Conservation (phyloP, 2,113 vertebrate genomes). For the Scopus umbretta region DNA sequence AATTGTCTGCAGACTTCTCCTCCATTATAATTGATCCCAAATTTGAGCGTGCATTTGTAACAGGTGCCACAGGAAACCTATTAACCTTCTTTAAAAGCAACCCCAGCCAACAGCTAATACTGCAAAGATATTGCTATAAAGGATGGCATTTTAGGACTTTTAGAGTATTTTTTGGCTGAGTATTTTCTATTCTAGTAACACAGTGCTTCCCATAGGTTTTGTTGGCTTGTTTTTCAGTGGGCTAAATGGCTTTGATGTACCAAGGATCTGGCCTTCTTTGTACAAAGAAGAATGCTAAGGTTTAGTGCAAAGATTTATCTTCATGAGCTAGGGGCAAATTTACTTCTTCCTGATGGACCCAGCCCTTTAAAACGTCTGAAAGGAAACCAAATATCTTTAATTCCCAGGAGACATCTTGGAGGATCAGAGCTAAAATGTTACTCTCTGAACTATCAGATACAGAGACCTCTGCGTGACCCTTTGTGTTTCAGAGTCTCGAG, state of each 20-base stretch:
- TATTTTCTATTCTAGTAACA: background rate
- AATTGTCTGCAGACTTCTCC: background rate
- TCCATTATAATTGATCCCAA: background rate
- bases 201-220: background rate
- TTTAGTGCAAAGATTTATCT: background rate
- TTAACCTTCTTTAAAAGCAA: background rate
- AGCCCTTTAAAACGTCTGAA: slow-evolving; percentile 24
- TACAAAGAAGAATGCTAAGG: background rate
- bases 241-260: background rate
- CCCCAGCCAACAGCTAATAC: background rate
- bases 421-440: slow-evolving; percentile 20
- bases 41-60: background rate
- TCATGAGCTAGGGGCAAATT: background rate
- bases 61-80: background rate
- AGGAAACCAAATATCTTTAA: slow-evolving; percentile 39
- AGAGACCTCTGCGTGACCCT: slow-evolving; percentile 20
- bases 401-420: background rate
- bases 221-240: background rate
- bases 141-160: background rate
- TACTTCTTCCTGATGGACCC: background rate
- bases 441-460: slow-evolving; percentile 14
- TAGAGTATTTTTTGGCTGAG: background rate
- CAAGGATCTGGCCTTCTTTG: background rate
- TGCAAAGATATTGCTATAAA: background rate
- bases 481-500: background rate